A percentile compares a stretch with the other conserved stretches of the same genome.
Evolutionary conservation across 2,113 vertebrate species (phyloP).

Genomic region (Tyrannus savana): DNA sequence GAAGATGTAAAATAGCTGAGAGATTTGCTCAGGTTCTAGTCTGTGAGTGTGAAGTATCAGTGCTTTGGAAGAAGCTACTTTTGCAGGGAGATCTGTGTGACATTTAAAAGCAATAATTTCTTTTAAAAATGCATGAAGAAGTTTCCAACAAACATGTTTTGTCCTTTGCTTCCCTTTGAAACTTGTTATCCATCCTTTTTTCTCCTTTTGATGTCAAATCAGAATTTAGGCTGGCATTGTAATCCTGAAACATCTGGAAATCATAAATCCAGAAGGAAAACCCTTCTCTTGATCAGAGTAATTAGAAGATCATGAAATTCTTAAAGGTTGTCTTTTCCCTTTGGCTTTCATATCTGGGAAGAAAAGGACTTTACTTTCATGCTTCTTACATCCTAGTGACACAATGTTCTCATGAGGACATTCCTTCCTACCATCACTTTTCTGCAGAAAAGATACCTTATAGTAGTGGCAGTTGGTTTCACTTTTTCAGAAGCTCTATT

Average conservation of each 20-base stretch:
- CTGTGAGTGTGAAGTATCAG: background rate
- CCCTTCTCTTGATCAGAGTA: background rate
- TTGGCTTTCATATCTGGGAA: constrained; percentile 1
- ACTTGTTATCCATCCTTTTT: background rate
- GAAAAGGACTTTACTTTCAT: background rate
- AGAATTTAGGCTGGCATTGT: background rate
- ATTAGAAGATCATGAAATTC: background rate
- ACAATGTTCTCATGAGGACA: background rate
- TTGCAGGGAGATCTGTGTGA: background rate
- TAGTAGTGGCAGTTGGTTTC: background rate
- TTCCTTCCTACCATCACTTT: background rate
- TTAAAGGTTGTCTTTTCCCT: constrained; percentile 15
- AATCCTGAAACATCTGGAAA: constrained; percentile 28
- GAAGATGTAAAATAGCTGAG: background rate
- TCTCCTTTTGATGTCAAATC: background rate
- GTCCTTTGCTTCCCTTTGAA: background rate
- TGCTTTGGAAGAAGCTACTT: background rate
- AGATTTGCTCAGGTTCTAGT: background rate
- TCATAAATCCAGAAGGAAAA: constrained; percentile 12
- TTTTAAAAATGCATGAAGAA: background rate
- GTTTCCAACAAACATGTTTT: background rate
- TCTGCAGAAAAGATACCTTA: background rate
- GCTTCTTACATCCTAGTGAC: background rate
- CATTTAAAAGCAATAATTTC: background rate
- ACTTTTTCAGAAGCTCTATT: background rate